Evolutionary conservation across 23 tunicate genomes (phyloP), one percentile per base, ranked within the genome.

Genomic region (Halocynthia roretzi): DNA sequence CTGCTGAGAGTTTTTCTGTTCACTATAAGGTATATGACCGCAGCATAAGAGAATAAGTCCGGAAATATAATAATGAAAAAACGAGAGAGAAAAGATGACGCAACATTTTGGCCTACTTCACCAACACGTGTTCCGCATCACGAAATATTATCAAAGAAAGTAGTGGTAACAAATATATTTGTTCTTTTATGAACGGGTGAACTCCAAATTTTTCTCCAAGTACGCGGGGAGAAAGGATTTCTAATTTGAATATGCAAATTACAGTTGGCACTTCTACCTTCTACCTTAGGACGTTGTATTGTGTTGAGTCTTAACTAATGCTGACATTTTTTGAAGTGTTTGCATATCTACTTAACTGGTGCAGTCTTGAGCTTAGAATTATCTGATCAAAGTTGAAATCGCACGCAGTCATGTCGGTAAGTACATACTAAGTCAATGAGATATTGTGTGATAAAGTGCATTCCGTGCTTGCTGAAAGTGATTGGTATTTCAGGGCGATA

Each of bases 1-100:
- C 83, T 80, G 65, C 83, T 57, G 83, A 62, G 81, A 62, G 15
- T 21, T 44, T 8, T 19, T 52, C 8, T n/a, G 71, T 23, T 44
- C 54, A 15, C 55, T 23, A 61, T 10, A 8, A 54, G 21, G 81
- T 8, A 23, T 77, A 62, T 63, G 21, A 56, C 8, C 15, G 48
- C 17, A 12, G 77, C 21, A 18, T n/a, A 71, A 50, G 17, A 4
- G 63, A n/a, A 58, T 15, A 4, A n/a, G 44, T 31, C 4, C 44
- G 44, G 44, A 31, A 31, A 31, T 1, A 31, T 31, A 4, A 31
- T 1, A 31, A 31, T 0, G 44, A 31, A 31, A 31, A 31, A 31
- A 31, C 44, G 44, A 31, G 44, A 31, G 44, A 31, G 44, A 31
- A 31, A 31, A 31, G 44, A 31, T 31, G 44, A 31, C 44, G 44